Base-by-base conservation (phyloP, 2,888 invertebrate genomes). In the Nomada ruficornis region DNA sequence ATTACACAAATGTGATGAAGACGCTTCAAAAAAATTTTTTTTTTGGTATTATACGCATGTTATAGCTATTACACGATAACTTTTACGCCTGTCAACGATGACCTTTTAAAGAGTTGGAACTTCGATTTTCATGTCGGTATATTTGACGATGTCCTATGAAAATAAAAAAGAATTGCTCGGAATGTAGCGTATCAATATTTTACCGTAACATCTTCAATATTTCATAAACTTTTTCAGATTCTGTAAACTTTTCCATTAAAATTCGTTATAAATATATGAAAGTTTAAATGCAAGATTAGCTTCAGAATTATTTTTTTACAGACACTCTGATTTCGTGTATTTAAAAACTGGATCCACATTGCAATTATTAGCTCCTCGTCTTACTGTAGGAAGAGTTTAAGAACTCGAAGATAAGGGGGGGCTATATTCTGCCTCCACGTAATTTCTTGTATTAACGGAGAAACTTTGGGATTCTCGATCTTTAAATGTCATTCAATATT, bases 251-350 rank as follows among this genome's bases (percentile, higher is more conserved):
- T 67, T 62, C 18, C 65, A 18, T 80, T 75, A 81, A 65, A 85
- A 69, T 79, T 76, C 69, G 23, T 76, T 83, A 79, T 64, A 87
- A 87, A 80, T 67, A 79, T 73, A 80, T 69, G 73, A 63, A 75
- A 82, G 83, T 82, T 83, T 78, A 84, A 83, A 77, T 79, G 79
- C 75, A 83, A 74, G 69, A 68, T 82, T 71, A 71, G 57, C 67
- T 73, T 23, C 62, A 50, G 29, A 70, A 70, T 77, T 74, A 60
- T 47, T 65, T 59, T 55, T 74, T 67, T 73, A 70, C 60, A 78
- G 11, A 20, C 44, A 70, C 42, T 57, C 42, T 15, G 54, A 68
- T 63, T 76, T 63, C 23, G 64, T 71, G 55, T 60, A 71, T 15
- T 71, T 70, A 75, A 70, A 47, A 63, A 52, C 57, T 60, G 57